Percentiles rank a stretch among this genome's conserved stretches.
These are phyloP conservation scores for Syngnathus floridae DNA, from an alignment of 2,113 vertebrate species.

Conservation along the genomic window DNA sequence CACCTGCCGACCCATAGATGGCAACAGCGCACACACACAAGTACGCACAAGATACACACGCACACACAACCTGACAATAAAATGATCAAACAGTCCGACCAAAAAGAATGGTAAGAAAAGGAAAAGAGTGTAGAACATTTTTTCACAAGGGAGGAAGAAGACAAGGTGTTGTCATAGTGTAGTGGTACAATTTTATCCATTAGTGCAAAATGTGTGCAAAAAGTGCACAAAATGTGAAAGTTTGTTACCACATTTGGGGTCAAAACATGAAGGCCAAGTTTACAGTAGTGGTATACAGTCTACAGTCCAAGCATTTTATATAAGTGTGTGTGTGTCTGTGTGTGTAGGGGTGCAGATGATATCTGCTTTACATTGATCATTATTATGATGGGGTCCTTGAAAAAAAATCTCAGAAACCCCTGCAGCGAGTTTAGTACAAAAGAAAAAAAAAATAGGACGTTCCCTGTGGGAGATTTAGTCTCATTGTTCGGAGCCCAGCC, in stretches of 20 bases:
- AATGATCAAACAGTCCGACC: constrained; percentile 14
- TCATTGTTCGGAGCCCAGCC: constrained; percentile 8
- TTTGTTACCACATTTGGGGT: not conserved
- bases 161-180: constrained; percentile 23
- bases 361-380: no score
- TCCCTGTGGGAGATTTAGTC: not conserved
- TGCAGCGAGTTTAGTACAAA: constrained; percentile 5
- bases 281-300: constrained; percentile 57
- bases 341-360: not conserved
- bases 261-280: constrained; percentile 35
- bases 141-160: constrained; percentile 37
- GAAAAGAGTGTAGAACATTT: constrained; percentile 27
- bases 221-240: constrained; percentile 7
- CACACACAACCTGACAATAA: constrained; percentile 4
- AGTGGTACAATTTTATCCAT: constrained; percentile 20
- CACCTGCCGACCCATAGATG: constrained; percentile 12
- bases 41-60: constrained; percentile 11
- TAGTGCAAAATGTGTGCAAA: constrained; percentile 5
- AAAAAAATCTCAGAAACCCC: not conserved
- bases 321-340: not conserved
- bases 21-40: constrained; percentile 13
- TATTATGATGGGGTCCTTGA: not conserved
- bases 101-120: constrained; percentile 26
- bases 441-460: not conserved
- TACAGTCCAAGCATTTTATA: not conserved